Evolutionary conservation across 2,888 invertebrate genomes (phyloP).

Genomic region (Cryptus armator): DNA sequence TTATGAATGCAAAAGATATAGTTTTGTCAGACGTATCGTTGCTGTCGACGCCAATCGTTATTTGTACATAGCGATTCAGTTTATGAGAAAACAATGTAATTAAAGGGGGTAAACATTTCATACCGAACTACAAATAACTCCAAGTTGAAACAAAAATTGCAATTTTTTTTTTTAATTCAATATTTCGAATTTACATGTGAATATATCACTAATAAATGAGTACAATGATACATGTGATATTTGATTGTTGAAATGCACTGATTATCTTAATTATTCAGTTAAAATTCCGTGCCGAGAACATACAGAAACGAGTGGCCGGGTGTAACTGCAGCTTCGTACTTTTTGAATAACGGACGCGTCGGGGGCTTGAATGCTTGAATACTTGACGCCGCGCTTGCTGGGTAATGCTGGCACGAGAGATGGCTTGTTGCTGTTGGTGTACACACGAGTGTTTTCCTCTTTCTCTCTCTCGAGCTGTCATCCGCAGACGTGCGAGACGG

Average conservation of each 20-base stretch:
- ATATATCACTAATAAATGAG: background rate
- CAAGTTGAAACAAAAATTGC: too few species aligned
- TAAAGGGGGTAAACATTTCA: too few species aligned
- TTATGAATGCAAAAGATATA: too few species aligned
- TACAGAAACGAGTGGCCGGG: background rate
- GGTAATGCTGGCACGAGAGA: slow-evolving; percentile 4
- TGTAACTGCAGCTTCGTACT: slow-evolving; percentile 23
- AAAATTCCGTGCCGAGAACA: slow-evolving; percentile 38
- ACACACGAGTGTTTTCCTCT: slow-evolving; percentile 23
- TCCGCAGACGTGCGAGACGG: slow-evolving; percentile 53
- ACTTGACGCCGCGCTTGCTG: slow-evolving; percentile 22
- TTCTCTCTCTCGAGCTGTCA: slow-evolving; percentile 48
- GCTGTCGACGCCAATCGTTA: too few species aligned
- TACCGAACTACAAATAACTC: too few species aligned
- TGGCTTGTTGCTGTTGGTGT: slow-evolving; percentile 35
- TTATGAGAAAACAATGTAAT: too few species aligned
- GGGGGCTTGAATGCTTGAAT: slow-evolving; percentile 24
- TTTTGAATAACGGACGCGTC: slow-evolving; percentile 20
- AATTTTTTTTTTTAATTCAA: too few species aligned
- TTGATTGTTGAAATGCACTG: background rate
- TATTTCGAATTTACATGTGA: background rate
- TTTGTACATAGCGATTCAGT: too few species aligned
- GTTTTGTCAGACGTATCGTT: too few species aligned
- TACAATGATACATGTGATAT: background rate
- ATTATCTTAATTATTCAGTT: slow-evolving; percentile 35